Base-by-base conservation (phyloP, 2,113 vertebrate genomes). In the Oncorhynchus masou region DNA sequence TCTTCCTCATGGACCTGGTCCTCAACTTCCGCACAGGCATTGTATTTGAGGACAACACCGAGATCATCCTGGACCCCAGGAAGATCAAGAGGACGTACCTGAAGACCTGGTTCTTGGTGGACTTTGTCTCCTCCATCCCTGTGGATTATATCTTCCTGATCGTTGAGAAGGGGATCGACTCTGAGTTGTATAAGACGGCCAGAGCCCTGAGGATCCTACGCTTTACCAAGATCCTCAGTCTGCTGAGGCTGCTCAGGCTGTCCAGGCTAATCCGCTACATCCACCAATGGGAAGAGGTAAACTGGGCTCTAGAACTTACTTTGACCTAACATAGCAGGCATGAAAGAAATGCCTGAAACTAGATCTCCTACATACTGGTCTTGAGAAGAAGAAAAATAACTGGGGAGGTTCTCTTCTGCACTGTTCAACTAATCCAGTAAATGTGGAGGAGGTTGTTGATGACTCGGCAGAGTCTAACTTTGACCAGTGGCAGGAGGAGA, bases 61-160 rank as follows among this genome's bases (percentile, higher is more conserved):
- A 99, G 83, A 99, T 99, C 90, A 96, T 99, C 89, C 93, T 99
- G 60, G 97, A 99, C 82, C 98, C 98, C 0, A 94, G 96, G 76
- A 96, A 95, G 93, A 99, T 99, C 87, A 98, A 99, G 93, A 94
- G 87, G 91, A 97, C 96, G 80, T 99, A 99, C 86, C 92, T 99
- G 83, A 96, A 97, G 92, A 96, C 95, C 3, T 99, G 98, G 98
- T 99, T 99, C 2, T 93, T 99, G 84, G 98, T 99, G 87, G 98
- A 99, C 90, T 99, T 99, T 59, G 95, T 99, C 83, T 99, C 97
- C 7, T 99, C 98, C 88, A 99, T 99, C 84, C 98, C 98, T 0
- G 98, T 99, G 96, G 98, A 99, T 95, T 99, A 99, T 75, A 97
- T 99, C 89, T 99, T 99, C 91, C 96, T 99, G 88, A 99, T 99